These are phyloP conservation scores for Nomada ruficornis DNA, from an alignment of 2,888 invertebrate genomes.

Conservation along the genomic window DNA sequence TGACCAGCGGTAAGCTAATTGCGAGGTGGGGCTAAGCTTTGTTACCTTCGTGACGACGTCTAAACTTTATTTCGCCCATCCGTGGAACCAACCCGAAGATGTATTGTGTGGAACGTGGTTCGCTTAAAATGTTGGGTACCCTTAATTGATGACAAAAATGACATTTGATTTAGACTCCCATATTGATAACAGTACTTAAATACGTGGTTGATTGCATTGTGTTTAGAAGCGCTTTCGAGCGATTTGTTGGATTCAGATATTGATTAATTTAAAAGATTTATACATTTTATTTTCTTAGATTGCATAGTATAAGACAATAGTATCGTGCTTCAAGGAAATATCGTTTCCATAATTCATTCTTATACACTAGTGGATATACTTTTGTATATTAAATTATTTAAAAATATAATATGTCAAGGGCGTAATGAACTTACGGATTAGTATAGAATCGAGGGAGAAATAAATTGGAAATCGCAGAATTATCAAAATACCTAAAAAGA, in stretches of 20 bases:
- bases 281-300: background rate
- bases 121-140: constrained; percentile 2
- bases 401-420: too few species aligned
- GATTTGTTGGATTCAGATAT: background rate
- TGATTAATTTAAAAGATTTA: background rate
- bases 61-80: constrained; percentile 34
- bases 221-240: background rate
- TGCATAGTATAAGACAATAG: too few species aligned
- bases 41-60: constrained; percentile 28
- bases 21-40: constrained; percentile 36
- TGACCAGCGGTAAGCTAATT: constrained; percentile 46
- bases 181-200: background rate
- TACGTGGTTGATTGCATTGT: background rate
- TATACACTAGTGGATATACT: too few species aligned
- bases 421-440: too few species aligned
- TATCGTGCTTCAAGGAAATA: too few species aligned
- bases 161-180: constrained; percentile 8
- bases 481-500: too few species aligned
- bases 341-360: too few species aligned
- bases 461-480: too few species aligned
- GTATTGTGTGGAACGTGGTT: background rate
- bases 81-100: background rate
- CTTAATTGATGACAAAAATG: background rate
- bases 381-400: too few species aligned
- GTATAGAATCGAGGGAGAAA: too few species aligned